Evolutionary conservation across 2,113 vertebrate genomes (phyloP).

Genomic region (Salvelinus fontinalis): DNA sequence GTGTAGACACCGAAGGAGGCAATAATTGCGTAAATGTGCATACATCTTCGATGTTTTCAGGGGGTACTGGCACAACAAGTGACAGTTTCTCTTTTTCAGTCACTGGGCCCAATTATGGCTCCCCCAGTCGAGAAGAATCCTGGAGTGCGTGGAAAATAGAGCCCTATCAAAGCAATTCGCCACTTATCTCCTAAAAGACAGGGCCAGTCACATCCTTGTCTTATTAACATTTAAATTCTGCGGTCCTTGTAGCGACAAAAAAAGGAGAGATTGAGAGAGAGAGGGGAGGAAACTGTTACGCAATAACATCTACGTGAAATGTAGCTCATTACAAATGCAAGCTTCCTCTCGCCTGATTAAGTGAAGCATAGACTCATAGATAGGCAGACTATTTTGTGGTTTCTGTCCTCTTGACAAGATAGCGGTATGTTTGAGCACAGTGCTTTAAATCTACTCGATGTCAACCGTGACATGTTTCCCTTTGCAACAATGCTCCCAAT

Average conservation of each 20-base stretch:
- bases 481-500: background rate
- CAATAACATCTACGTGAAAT: slow-evolving; percentile 17
- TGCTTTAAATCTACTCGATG: background rate
- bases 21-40: background rate
- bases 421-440: background rate
- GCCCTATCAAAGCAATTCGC: slow-evolving; percentile 37
- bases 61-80: background rate
- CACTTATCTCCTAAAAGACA: slow-evolving; percentile 48
- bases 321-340: slow-evolving; percentile 32
- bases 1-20: background rate
- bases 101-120: background rate
- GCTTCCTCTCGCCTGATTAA: background rate
- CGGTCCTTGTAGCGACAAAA: slow-evolving; percentile 51
- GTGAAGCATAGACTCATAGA: too few relatives aligned
- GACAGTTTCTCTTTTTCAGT: slow-evolving; percentile 16
- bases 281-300: slow-evolving; percentile 12
- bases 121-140: background rate
- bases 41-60: background rate
- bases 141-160: slow-evolving; percentile 22
- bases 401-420: background rate
- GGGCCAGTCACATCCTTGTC: slow-evolving; percentile 54
- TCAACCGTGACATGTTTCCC: background rate
- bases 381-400: background rate
- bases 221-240: slow-evolving; percentile 64
- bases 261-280: slow-evolving; percentile 25